phyloP scores from a whole-genome alignment of 2,113 vertebrate species.

The Entomyzon cyanotis region DNA sequence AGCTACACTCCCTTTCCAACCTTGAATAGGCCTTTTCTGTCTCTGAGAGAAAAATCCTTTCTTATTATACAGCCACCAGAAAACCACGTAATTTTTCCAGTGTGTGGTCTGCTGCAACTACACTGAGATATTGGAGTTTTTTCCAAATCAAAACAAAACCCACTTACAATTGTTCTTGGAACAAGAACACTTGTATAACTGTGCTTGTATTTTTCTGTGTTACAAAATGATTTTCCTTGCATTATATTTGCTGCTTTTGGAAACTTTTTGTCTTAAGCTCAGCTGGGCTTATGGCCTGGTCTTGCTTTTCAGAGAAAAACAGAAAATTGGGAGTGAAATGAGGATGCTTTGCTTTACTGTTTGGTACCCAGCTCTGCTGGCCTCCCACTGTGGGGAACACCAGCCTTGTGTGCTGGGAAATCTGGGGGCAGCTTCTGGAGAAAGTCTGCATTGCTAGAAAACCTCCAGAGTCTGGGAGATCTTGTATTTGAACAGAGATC shows the following conservation, averaged over 20 bases:
- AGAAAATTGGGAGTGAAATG: slow-evolving; percentile 74
- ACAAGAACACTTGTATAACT: slow-evolving; percentile 54
- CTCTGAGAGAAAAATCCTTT: slow-evolving; percentile 38
- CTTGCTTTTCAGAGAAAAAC: slow-evolving; percentile 78
- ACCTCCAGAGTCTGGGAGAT: not conserved
- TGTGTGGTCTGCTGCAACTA: slow-evolving; percentile 63
- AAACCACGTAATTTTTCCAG: slow-evolving; percentile 57
- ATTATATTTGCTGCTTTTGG: slow-evolving; percentile 52
- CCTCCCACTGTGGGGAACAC: not conserved
- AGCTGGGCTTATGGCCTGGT: slow-evolving; percentile 65
- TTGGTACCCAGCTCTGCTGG: not conserved
- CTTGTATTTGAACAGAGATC: not conserved
- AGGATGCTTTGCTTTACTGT: slow-evolving; percentile 71
- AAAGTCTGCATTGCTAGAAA: not conserved
- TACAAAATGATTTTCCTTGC: slow-evolving; percentile 43
- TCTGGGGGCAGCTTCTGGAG: not conserved
- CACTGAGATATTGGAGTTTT: slow-evolving; percentile 55
- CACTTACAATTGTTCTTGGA: slow-evolving; percentile 68
- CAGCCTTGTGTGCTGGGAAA: not conserved
- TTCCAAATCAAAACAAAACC: slow-evolving; percentile 67
- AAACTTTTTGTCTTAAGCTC: slow-evolving; percentile 41
- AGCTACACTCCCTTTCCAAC: not conserved
- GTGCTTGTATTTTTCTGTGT: slow-evolving; percentile 47
- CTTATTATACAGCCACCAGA: slow-evolving; percentile 42
- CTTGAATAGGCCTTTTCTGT: slow-evolving; percentile 54